phyloP scores from a whole-genome alignment of 2,113 vertebrate species.

The Odocoileus hemionus region DNA sequence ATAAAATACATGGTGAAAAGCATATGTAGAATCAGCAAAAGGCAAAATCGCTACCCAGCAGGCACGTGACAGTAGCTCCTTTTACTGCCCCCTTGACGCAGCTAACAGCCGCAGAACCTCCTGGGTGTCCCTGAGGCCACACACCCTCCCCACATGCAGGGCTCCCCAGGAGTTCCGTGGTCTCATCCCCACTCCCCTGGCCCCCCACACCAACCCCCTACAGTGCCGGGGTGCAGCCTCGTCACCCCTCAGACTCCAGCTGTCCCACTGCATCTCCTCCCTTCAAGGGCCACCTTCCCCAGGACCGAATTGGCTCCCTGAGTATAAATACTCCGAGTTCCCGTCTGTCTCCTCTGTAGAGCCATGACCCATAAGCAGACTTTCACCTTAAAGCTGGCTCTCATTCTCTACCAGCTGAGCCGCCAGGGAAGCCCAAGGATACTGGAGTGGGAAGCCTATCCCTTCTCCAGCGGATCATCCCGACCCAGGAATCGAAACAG shows the following conservation, averaged over 20 bases:
- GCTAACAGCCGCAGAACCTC: background rate
- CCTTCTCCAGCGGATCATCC: background rate
- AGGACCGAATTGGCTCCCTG: background rate
- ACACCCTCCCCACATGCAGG: background rate
- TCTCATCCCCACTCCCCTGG: background rate
- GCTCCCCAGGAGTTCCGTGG: background rate
- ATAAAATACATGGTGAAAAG: background rate
- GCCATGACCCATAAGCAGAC: background rate
- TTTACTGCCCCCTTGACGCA: background rate
- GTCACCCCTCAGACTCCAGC: background rate
- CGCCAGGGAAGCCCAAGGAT: background rate
- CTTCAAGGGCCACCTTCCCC: background rate
- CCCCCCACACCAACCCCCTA: accelerated
- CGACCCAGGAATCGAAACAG: background rate
- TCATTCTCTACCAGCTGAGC: background rate
- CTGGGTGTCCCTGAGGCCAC: background rate
- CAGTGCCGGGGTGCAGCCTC: background rate
- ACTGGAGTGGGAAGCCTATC: background rate
- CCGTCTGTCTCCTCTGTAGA: background rate
- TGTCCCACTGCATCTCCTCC: background rate
- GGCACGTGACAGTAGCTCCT: background rate
- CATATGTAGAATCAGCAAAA: background rate
- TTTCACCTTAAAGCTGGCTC: background rate
- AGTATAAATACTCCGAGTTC: background rate
- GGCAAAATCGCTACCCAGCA: background rate